Evolutionary conservation across 2,888 invertebrate genomes (phyloP), one percentile per base, ranked within the genome.

Genomic region (Drosophila cognata): DNA sequence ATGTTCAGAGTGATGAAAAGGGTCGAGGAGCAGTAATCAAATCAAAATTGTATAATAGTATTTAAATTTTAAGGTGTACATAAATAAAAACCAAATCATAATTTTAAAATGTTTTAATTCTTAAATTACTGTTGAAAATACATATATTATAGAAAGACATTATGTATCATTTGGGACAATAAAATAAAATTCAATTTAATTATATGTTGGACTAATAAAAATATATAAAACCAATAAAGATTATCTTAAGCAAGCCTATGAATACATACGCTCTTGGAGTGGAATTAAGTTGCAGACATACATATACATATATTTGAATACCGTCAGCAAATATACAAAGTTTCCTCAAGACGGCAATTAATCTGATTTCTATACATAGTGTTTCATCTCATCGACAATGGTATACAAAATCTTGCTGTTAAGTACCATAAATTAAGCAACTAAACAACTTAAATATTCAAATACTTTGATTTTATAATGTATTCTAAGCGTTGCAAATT

Each of bases 1-100:
- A 60, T 84, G 62, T 59, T 85, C 16, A 31, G 29, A 8, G 28
- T 84, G 0, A 88, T 85, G 85, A 33, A 46, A 16, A 46, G 28
- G 16, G 83, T 88, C 4, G 85, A 85, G 1, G 59, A n/a, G 5
- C 53, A 80, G 11, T 84, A 76, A 13, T 11, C 11, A 13, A 13
- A 25, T 18, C 11, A 10, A 18, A 18, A 18, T 50, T 18, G 10
- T 3, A 29, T 28, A 51, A 29, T 18, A 25, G 16, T 46, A 25
- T 46, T 46, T 25, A 2, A 46, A 21, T 16, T 16, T 25, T 8
- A 46, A 11, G 11, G 6, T 21, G 5, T 5, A 6, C 21, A 8
- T 16, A 21, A 21, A 25, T 16, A 16, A 25, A 46, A 21, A 33
- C 33, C 33, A 33, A 46, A 25, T 4, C 16, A 25, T 25, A 8